Percentiles rank a stretch among this genome's conserved stretches.
phyloP scores from a whole-genome alignment of 2,888 invertebrate genomes.

The Aphidoletes aphidimyza region DNA sequence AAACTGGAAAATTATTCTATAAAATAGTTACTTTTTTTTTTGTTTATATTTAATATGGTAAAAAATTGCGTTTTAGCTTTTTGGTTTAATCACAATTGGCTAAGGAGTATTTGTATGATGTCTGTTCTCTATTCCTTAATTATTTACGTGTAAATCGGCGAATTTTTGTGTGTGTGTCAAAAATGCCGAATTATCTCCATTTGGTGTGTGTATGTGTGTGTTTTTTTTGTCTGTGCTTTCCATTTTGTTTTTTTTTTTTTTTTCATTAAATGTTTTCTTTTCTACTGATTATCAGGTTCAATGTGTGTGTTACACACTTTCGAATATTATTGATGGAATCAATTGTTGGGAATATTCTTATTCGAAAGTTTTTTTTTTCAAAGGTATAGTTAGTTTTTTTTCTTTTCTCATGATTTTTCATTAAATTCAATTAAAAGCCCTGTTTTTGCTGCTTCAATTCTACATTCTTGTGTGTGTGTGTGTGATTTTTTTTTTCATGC shows the following conservation, averaged over 20 bases:
- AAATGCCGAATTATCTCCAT: neutral
- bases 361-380: neutral
- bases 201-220: constrained; percentile 18
- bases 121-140: constrained; percentile 39
- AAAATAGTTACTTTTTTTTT: constrained; percentile 46
- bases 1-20: constrained; percentile 52
- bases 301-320: constrained; percentile 15
- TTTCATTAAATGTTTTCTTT: too few relatives aligned
- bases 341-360: neutral
- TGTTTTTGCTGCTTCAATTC: constrained; percentile 40
- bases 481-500: too few relatives aligned
- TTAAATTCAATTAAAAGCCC: constrained; percentile 12
- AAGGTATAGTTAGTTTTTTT: too few relatives aligned
- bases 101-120: constrained; percentile 52
- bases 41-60: constrained; percentile 37
- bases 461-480: too few relatives aligned
- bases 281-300: constrained; percentile 51
- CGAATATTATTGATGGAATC: neutral
- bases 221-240: constrained; percentile 32
- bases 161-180: too few relatives aligned
- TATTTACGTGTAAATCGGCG: constrained; percentile 6
- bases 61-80: constrained; percentile 50
- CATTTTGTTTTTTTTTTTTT: neutral
- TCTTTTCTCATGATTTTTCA: neutral
- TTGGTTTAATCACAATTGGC: constrained; percentile 47